Percentiles rank a stretch among this genome's conserved stretches.
Evolutionary conservation across 2,797 vertebrate species (phyloP).

Genomic region (Pseudotriccus pelzelni): DNA sequence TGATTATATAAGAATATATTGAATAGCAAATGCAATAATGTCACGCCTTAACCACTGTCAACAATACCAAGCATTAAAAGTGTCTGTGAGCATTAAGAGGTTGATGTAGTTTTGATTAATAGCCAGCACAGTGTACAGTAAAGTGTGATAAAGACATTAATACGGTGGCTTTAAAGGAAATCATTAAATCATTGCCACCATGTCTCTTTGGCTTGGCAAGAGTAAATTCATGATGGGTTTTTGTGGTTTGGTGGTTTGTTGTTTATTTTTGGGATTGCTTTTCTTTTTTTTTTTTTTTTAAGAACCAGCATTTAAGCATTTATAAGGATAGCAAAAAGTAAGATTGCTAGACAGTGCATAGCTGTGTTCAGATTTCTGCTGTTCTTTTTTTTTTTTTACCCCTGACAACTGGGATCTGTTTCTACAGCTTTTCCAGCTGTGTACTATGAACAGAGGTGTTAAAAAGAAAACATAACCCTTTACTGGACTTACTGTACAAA

Average conservation of each 20-base stretch:
- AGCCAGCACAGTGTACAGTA: not conserved
- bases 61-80: not conserved
- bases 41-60: not conserved
- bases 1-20: not conserved
- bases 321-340: not conserved
- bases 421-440: not conserved
- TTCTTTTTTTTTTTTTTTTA: not conserved
- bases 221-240: not conserved
- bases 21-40: not conserved
- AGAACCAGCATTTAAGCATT: not conserved
- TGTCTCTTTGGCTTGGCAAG: not conserved
- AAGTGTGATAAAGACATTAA: not conserved
- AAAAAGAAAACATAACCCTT: not conserved
- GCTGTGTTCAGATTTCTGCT: not conserved
- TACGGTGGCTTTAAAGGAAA: not conserved
- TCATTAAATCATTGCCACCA: not conserved
- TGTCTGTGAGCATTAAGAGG: not conserved
- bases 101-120: not conserved
- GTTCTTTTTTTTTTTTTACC: not conserved
- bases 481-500: not conserved
- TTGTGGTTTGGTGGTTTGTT: not conserved
- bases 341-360: not conserved
- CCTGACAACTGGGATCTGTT: not conserved
- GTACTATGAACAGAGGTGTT: not conserved
- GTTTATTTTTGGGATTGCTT: no score